Conservation (phyloP, 2,113 vertebrate species). For the Boulengeromyrus knoepffleri region DNA sequence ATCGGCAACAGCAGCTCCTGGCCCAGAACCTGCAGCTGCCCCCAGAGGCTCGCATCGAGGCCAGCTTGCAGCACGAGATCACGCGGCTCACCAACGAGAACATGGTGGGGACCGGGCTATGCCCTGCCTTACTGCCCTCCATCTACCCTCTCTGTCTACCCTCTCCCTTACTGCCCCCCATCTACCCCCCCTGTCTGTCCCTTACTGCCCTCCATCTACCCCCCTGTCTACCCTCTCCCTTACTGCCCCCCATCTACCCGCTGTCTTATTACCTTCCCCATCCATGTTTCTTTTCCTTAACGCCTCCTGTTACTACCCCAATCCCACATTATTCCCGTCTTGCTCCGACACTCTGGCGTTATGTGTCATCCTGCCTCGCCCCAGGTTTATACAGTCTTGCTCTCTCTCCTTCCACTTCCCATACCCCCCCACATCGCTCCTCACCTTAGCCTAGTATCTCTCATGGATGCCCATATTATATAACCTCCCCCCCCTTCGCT, state of each 20-base stretch:
- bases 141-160: neutral
- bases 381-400: neutral
- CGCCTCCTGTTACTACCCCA: neutral
- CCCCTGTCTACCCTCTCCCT: neutral
- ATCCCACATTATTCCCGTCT: neutral
- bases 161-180: neutral
- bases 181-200: neutral
- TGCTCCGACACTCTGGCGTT: neutral
- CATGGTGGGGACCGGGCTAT: constrained; percentile 63
- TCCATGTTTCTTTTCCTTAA: neutral
- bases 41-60: constrained; percentile 77
- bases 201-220: neutral
- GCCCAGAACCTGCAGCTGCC: constrained; percentile 78
- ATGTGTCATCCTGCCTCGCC: neutral
- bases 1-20: constrained; percentile 79
- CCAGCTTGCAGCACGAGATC: constrained; percentile 84
- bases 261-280: neutral
- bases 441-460: neutral
- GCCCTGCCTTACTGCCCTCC: neutral
- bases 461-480: neutral
- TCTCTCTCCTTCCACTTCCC: neutral
- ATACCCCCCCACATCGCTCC: neutral
- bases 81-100: constrained; percentile 85
- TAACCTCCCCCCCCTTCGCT: neutral
- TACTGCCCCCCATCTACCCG: neutral